Base-by-base conservation (phyloP, 2,797 vertebrate genomes). In the Tolypeutes matacus region DNA sequence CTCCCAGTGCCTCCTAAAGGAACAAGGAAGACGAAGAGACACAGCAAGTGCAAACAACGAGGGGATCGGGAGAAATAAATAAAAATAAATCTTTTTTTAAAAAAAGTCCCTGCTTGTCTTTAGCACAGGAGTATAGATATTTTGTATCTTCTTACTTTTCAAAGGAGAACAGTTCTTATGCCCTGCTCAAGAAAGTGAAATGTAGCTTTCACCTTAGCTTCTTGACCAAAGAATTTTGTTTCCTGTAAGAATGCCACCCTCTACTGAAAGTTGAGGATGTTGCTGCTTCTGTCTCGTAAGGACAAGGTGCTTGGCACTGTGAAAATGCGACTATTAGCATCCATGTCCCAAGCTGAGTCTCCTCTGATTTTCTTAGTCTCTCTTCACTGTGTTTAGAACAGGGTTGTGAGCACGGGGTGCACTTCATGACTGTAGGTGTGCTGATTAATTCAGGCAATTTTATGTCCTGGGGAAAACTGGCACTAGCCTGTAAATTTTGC, bases 221-320 rank as follows among this genome's bases (percentile, higher is more conserved):
- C 49, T 27, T 88, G 65, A 75, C 70, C 4, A 65, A 92, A 90
- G 14, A 56, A 46, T 81, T 46, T 73, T 90, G 78, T 96, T 94
- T 95, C 18, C 46, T 93, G 49, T 86, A 80, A 90, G 91, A 92
- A 72, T 39, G 51, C 34, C 92, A 93, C 67, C 76, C 84, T 93
- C 76, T 94, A n/a, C 81, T 81, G 67, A 96, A 94, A 89, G 36
- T 89, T 95, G 91, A 95, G 62, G 46, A 49, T 82, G 84, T 87
- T 60, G 27, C 53, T 86, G 18, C 29, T 88, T 2, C 12, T 89
- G 1, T 86, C 88, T 95, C 69, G 89, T 70, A 93, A 93, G 93
- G 75, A 10, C 42, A 82, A 94, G 31, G 18, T 65, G 18, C 56
- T 87, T 73, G 53, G 18, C 31, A 65, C 18, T 36, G 34, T 92